A percentile compares a stretch with the other conserved stretches of the same genome.
These are phyloP conservation scores for Aldabrachelys gigantea DNA, from an alignment of 2,113 vertebrate genomes.

Conservation along the genomic window DNA sequence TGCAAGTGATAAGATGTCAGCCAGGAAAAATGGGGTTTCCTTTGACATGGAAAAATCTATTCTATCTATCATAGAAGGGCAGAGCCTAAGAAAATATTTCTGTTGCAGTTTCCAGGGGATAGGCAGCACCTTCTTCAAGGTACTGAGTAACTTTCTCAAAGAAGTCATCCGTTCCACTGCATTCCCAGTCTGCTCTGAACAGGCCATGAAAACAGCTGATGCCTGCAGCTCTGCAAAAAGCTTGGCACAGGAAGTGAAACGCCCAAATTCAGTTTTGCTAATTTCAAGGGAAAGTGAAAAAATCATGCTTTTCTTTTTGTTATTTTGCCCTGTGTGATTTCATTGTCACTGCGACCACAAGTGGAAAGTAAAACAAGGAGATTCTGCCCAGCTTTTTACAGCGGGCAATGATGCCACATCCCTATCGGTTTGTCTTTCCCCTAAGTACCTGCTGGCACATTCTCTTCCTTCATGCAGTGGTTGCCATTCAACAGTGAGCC, in stretches of 20 bases:
- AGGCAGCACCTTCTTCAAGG: background rate
- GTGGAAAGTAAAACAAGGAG: background rate
- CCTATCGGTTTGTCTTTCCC: background rate
- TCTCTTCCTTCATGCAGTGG: background rate
- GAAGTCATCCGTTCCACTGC: too few species aligned
- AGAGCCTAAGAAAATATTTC: background rate
- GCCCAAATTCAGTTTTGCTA: background rate
- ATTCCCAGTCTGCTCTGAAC: background rate
- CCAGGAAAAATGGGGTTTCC: background rate
- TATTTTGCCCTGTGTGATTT: background rate
- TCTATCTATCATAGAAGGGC: background rate
- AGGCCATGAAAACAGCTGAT: background rate
- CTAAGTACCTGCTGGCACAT: background rate
- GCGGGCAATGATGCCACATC: background rate
- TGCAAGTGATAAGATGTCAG: background rate
- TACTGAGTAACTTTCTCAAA: background rate
- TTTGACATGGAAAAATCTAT: background rate
- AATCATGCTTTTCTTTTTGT: background rate
- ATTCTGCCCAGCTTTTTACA: background rate
- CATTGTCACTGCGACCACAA: background rate
- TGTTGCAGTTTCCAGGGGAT: background rate
- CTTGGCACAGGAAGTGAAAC: background rate
- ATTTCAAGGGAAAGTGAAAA: background rate
- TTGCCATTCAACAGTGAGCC: background rate
- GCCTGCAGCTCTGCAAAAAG: background rate